Evolutionary conservation across 2,888 invertebrate genomes (phyloP).

Genomic region (Parnassius mnemosyne): DNA sequence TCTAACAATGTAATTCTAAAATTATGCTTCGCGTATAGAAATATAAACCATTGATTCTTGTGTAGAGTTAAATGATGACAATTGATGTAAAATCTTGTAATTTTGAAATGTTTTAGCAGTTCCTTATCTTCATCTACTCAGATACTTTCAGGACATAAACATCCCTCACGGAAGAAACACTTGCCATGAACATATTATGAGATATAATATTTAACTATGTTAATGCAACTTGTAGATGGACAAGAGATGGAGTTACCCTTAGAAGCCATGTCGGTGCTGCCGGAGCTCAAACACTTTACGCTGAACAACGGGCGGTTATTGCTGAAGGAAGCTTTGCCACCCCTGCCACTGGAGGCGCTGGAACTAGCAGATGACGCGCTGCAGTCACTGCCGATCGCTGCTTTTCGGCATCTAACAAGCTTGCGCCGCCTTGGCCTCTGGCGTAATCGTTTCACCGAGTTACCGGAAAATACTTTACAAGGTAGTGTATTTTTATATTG

Average conservation of each 20-base stretch:
- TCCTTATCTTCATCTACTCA: no score
- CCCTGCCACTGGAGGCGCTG: slow-evolving; percentile 23
- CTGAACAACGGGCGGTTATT: slow-evolving; percentile 23
- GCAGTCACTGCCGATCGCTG: slow-evolving; percentile 7
- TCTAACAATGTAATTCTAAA: no score
- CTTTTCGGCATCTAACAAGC: slow-evolving; percentile 36
- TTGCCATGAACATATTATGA: no score
- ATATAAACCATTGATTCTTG: no score
- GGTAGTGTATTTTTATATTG: slow-evolving; percentile 7
- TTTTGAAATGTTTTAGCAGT: no score
- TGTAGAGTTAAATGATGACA: no score
- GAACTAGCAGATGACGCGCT: slow-evolving; percentile 27
- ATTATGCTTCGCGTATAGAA: no score
- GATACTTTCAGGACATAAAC: no score
- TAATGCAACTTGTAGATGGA: slow-evolving; percentile 5
- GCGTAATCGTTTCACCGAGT: slow-evolving; percentile 31
- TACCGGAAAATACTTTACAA: slow-evolving; percentile 37
- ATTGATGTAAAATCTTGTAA: no score
- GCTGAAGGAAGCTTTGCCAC: slow-evolving; percentile 22
- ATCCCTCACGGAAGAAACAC: no score
- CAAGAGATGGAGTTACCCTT: slow-evolving; percentile 26
- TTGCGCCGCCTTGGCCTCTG: slow-evolving; percentile 32
- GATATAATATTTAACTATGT: no score
- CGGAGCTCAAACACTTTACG: slow-evolving; percentile 23
- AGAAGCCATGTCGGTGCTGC: slow-evolving; percentile 25